Percentiles rank a stretch among this genome's conserved stretches.
These are phyloP conservation scores for Polietes domitor DNA, from an alignment of 2,888 invertebrate genomes.

Conservation along the genomic window DNA sequence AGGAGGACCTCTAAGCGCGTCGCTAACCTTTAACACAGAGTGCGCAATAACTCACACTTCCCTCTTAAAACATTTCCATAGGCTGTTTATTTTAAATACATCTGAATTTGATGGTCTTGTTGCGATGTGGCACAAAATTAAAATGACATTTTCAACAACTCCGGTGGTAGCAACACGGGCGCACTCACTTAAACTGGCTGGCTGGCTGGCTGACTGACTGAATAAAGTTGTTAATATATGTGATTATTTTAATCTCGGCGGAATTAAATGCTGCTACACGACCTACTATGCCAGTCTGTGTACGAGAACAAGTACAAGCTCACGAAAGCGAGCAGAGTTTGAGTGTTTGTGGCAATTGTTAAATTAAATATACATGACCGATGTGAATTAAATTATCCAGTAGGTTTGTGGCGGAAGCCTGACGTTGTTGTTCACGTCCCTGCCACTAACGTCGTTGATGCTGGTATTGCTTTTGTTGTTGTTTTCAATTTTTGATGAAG, in stretches of 20 bases:
- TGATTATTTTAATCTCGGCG: slow-evolving; percentile 61
- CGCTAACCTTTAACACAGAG: too few species aligned
- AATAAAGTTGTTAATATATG: slow-evolving; percentile 55
- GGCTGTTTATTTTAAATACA: too few species aligned
- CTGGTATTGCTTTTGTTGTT: not conserved
- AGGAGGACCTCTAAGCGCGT: too few species aligned
- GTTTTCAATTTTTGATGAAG: slow-evolving; percentile 22
- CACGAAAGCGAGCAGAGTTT: not conserved
- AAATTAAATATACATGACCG: slow-evolving; percentile 64
- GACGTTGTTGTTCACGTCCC: not conserved
- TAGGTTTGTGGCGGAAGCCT: not conserved
- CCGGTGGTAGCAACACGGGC: too few species aligned
- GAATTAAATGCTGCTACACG: slow-evolving; percentile 41
- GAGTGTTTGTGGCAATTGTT: slow-evolving; percentile 49
- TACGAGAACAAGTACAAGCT: too few species aligned
- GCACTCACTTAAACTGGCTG: not conserved
- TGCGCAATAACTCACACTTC: too few species aligned
- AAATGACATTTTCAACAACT: not conserved
- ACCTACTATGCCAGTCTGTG: not conserved
- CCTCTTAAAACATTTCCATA: too few species aligned
- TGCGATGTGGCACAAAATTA: not conserved
- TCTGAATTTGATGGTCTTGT: too few species aligned
- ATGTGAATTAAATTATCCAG: slow-evolving; percentile 59
- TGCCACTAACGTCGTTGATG: not conserved
- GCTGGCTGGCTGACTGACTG: slow-evolving; percentile 52